A percentile compares a stretch with the other conserved stretches of the same genome.
Conservation (phyloP, 2,113 vertebrate species). For the Phyllopteryx taeniolatus region DNA sequence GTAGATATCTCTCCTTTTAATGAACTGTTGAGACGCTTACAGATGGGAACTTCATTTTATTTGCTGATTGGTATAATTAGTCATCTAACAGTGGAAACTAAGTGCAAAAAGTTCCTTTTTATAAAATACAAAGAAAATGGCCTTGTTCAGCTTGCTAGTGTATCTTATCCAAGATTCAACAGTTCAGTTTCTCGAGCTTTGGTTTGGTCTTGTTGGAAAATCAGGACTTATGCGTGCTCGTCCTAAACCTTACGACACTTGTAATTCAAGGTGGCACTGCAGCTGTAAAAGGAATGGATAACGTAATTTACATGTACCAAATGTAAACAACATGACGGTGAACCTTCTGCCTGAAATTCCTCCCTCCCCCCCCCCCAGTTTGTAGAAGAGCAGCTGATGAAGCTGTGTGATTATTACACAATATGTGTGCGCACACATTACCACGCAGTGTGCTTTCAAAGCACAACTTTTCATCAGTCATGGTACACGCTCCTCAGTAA, state of each 20-base stretch:
- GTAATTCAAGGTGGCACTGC: neutral
- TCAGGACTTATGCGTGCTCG: no score
- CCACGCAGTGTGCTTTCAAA: constrained; percentile 37
- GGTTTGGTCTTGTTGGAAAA: no score
- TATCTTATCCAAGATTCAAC: no score
- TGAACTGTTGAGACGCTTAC: no score
- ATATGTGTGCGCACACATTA: constrained; percentile 15
- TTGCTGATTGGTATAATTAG: no score
- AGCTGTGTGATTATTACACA: constrained; percentile 66
- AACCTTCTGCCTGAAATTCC: neutral
- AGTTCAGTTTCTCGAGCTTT: no score
- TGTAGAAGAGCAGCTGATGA: constrained; percentile 56
- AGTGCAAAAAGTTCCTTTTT: no score
- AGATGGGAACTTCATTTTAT: no score
- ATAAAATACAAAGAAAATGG: no score
- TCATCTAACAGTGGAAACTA: no score
- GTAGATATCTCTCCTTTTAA: no score
- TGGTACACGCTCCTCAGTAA: constrained; percentile 45
- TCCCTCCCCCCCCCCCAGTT: neutral
- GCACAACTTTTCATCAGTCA: constrained; percentile 58
- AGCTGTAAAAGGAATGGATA: neutral
- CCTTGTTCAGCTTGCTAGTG: no score
- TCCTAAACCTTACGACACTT: neutral
- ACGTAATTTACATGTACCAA: neutral
- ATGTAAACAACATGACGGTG: neutral